Conservation (phyloP, 1,140 invertebrate species). For the Saccostrea cuccullata region DNA sequence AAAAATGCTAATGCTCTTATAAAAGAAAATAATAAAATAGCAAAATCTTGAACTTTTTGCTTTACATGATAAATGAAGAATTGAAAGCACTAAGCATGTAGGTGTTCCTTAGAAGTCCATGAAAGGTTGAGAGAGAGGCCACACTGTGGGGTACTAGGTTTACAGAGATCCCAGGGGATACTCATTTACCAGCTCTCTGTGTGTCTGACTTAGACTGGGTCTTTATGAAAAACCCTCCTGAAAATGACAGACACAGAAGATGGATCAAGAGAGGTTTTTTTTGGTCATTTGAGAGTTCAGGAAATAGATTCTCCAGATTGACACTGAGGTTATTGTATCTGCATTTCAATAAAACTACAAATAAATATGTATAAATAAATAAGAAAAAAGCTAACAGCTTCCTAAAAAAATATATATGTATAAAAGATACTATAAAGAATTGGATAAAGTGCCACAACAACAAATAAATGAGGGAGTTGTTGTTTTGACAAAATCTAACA, state of each 20-base stretch:
- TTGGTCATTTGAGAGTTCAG: constrained; percentile 21
- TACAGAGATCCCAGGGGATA: constrained; percentile 29
- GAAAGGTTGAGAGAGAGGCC: constrained; percentile 17
- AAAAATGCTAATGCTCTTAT: background rate
- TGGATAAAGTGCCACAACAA: constrained; percentile 27
- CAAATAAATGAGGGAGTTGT: background rate
- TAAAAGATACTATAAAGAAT: constrained; percentile 5
- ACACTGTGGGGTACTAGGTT: constrained; percentile 13
- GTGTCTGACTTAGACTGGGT: constrained; percentile 20
- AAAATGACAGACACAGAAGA: constrained; percentile 28
- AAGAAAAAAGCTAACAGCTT: background rate
- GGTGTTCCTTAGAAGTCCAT: background rate
- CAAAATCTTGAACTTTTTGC: background rate
- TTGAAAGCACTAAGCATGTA: constrained; percentile 31
- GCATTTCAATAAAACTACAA: constrained; percentile 38
- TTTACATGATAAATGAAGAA: constrained; percentile 21
- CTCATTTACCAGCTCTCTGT: constrained; percentile 28
- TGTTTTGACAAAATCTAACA: constrained; percentile 24
- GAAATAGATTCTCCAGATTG: background rate
- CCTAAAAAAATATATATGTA: background rate
- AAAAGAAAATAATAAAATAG: constrained; percentile 16
- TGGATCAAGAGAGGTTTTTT: constrained; percentile 18
- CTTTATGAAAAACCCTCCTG: constrained; percentile 33
- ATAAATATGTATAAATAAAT: constrained; percentile 32
- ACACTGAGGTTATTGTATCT: constrained; percentile 19